Conservation (phyloP, 2,113 vertebrate genomes). For the Sander lucioperca region DNA sequence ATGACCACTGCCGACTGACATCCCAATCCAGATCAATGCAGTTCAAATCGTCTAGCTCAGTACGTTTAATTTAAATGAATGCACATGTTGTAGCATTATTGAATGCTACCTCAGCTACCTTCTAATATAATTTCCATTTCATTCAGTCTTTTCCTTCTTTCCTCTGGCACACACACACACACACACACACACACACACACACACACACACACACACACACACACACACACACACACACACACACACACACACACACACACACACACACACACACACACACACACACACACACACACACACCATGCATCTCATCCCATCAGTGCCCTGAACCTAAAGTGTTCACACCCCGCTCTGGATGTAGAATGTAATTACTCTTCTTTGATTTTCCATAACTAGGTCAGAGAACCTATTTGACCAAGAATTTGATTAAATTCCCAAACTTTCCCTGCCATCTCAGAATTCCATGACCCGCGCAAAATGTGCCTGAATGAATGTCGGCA, state of each 20-base stretch:
- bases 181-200: not conserved
- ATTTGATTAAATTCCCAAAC: not conserved
- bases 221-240: no score
- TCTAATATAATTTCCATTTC: not conserved
- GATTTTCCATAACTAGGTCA: conserved; percentile 18
- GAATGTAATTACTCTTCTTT: conserved; percentile 1
- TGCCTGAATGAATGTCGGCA: not conserved
- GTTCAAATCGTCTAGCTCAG: not conserved
- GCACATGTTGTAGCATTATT: not conserved
- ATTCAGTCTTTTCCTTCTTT: not conserved
- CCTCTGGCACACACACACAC: not conserved
- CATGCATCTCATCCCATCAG: conserved; percentile 11
- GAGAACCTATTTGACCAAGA: conserved; percentile 1
- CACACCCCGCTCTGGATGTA: not conserved
- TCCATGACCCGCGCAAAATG: not conserved
- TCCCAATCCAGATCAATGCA: not conserved
- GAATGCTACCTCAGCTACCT: not conserved
- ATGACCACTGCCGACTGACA: not conserved
- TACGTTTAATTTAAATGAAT: not conserved
- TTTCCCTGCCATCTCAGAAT: not conserved
- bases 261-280: not conserved
- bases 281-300: no score
- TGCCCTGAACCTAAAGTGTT: not conserved
- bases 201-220: no score
- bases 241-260: not conserved